A percentile compares a stretch with the other conserved stretches of the same genome.
Evolutionary conservation across 2,113 vertebrate species (phyloP).

Genomic region (Sander vitreus): DNA sequence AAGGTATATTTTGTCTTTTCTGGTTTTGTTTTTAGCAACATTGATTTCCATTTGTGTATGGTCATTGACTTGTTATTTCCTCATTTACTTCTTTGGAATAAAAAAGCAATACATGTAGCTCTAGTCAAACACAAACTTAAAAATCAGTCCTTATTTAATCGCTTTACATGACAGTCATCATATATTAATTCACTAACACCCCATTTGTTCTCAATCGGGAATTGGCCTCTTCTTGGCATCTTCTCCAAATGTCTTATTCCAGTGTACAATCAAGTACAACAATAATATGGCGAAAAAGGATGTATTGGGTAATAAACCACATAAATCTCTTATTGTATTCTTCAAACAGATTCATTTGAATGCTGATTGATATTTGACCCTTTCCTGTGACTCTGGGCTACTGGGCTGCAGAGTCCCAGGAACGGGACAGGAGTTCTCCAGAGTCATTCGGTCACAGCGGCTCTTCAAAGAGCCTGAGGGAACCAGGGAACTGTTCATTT

Average conservation of each 20-base stretch:
- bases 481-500: constrained; percentile 70
- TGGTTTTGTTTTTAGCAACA: constrained; percentile 56
- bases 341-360: constrained; percentile 20
- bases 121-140: constrained; percentile 38
- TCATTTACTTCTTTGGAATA: constrained; percentile 84
- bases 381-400: constrained; percentile 69
- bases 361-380: constrained; percentile 74
- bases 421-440: constrained; percentile 46
- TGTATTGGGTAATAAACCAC: constrained; percentile 9
- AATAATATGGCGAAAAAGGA: constrained; percentile 9
- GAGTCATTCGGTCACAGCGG: constrained; percentile 63
- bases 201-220: neutral
- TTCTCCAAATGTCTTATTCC: constrained; percentile 7
- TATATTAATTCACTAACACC: neutral
- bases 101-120: constrained; percentile 82
- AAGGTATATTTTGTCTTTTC: constrained; percentile 67
- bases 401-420: constrained; percentile 41
- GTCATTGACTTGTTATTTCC: constrained; percentile 71
- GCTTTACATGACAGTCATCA: neutral
- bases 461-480: constrained; percentile 76
- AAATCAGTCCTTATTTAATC: constrained; percentile 40
- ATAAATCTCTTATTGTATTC: constrained; percentile 19
- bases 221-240: constrained; percentile 23
- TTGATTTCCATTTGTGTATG: constrained; percentile 72
- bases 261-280: neutral